These are phyloP conservation scores for Nymphicus hollandicus DNA, from an alignment of 2,113 vertebrate species.

Conservation along the genomic window DNA sequence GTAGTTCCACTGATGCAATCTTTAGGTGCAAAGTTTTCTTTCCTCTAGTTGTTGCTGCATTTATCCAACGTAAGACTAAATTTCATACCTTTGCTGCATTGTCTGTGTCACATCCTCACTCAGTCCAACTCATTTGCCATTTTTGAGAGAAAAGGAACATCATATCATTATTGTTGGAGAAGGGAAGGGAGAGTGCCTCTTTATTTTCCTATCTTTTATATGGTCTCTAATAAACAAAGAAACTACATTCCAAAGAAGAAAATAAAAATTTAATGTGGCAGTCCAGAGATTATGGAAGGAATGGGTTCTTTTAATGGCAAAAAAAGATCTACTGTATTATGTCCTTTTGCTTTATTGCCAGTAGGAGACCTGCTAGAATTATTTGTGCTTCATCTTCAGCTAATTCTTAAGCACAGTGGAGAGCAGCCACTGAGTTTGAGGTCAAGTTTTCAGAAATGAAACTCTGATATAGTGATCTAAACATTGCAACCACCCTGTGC, in stretches of 20 bases:
- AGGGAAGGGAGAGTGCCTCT: not conserved
- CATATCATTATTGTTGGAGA: not conserved
- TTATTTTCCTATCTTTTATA: constrained; percentile 5
- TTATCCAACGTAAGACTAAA: not conserved
- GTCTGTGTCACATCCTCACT: constrained; percentile 30
- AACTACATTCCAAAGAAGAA: not conserved
- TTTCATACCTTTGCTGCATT: not conserved
- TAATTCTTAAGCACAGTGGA: not conserved
- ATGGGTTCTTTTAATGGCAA: not conserved
- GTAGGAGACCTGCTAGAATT: not conserved
- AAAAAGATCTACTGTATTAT: not conserved
- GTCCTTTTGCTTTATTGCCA: not conserved
- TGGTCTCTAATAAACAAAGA: constrained; percentile 20
- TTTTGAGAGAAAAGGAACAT: constrained; percentile 30
- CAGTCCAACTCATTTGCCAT: constrained; percentile 5
- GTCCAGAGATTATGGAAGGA: not conserved
- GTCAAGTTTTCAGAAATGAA: constrained; percentile 15
- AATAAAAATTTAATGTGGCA: not conserved
- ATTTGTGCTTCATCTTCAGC: constrained; percentile 3
- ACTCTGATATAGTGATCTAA: not conserved
- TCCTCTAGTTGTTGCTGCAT: not conserved
- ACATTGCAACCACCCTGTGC: not conserved
- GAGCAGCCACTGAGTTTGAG: not conserved
- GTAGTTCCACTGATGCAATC: rapidly evolving
- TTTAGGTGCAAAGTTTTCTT: not conserved